A percentile compares a stretch with the other conserved stretches of the same genome.
Conservation (phyloP, 2,113 vertebrate species). For the Otocyon megalotis region DNA sequence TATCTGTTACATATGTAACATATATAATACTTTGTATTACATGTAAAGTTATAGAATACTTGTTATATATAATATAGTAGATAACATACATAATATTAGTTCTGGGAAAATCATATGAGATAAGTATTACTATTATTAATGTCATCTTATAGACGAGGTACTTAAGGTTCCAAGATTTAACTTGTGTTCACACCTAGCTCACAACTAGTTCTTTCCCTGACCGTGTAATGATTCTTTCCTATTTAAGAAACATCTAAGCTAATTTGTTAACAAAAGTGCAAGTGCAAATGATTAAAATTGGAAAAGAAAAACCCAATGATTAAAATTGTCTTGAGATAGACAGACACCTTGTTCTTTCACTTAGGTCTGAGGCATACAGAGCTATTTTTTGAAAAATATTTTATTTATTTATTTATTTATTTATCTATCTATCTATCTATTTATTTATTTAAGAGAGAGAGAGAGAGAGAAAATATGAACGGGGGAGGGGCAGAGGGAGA, state of each 20-base stretch:
- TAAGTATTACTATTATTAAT: not conserved
- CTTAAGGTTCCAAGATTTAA: not conserved
- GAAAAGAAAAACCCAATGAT: not conserved
- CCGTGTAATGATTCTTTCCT: not conserved
- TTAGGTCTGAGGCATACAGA: not conserved
- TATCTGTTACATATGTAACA: not conserved
- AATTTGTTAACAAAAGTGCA: constrained; percentile 14
- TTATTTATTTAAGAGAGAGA: too few species aligned
- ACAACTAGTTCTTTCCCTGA: not conserved
- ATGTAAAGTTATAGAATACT: not conserved
- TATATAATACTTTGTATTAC: not conserved
- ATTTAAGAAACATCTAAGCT: not conserved
- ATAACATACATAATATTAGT: not conserved
- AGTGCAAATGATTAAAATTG: not conserved
- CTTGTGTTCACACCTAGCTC: not conserved
- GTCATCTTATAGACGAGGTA: not conserved
- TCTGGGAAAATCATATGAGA: not conserved
- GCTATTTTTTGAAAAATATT: not conserved
- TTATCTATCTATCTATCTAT: too few species aligned
- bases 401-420: too few species aligned
- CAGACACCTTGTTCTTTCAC: not conserved
- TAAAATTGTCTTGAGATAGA: not conserved
- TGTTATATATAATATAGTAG: not conserved
- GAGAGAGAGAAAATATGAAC: too few species aligned
- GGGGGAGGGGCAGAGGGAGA: too few species aligned